Conservation (phyloP, 2,888 invertebrate genomes). For the Drosophila tanythrix region DNA sequence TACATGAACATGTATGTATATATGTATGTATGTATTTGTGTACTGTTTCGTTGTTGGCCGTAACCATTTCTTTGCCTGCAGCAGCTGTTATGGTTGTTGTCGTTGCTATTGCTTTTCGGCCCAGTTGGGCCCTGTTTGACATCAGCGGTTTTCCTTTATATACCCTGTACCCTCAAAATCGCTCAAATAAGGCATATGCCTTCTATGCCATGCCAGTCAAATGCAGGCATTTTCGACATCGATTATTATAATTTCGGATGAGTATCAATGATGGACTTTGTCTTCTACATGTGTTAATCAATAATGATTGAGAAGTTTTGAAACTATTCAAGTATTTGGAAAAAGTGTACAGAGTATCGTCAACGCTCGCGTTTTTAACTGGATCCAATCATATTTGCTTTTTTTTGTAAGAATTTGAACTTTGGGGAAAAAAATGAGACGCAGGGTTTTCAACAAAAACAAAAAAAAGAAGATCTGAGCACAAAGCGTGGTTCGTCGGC, state of each 20-base stretch:
- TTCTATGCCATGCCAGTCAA: background rate
- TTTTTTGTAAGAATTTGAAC: conserved; percentile 44
- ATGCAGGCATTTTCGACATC: background rate
- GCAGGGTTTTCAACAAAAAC: background rate
- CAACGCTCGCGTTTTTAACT: too few relatives aligned
- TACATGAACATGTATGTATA: background rate
- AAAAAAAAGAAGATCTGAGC: conserved; percentile 17
- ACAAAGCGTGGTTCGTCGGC: conserved; percentile 30
- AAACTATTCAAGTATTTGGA: background rate
- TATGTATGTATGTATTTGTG: background rate
- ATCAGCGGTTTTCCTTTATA: conserved; percentile 28
- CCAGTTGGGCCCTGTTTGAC: conserved; percentile 52
- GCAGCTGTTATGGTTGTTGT: conserved; percentile 12
- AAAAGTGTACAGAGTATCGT: background rate
- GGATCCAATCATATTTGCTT: background rate
- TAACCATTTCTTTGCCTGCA: conserved; percentile 18
- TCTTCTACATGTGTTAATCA: background rate
- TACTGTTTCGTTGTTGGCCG: conserved; percentile 10
- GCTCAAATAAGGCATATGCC: background rate
- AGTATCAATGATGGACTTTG: background rate
- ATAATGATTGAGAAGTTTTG: background rate
- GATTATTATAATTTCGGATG: background rate
- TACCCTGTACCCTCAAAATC: conserved; percentile 6
- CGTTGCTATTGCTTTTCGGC: conserved; percentile 18
- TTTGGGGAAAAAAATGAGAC: conserved; percentile 28